Base-by-base conservation (phyloP, 1,140 invertebrate genomes). In the Zophobas atratus region DNA sequence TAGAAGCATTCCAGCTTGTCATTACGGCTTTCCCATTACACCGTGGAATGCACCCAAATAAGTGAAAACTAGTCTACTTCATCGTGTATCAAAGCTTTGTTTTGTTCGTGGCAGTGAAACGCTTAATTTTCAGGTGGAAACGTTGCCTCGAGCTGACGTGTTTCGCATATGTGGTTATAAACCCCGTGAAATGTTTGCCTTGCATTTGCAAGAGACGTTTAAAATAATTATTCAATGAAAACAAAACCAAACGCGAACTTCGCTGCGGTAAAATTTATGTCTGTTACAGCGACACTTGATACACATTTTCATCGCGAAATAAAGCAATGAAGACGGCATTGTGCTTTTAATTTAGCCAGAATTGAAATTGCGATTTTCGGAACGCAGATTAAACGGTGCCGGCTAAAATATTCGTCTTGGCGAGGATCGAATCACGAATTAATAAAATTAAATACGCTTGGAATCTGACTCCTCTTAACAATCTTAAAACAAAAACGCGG, bases 121-220 rank as follows among this genome's bases (percentile, higher is more conserved):
- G 20, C 4, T 57, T 57, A 67, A 67, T 67, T 67, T 67, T 67
- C 60, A 67, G 60, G 60, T 67, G 43, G 38, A 43, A 32, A 67
- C 39, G 5, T 6, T 32, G 60, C 60, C 39, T n/a, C 0, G 6
- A 33, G 38, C 60, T 8, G 60, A 67, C 60, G 33, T 67, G 38
- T 67, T 67, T 43, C 56, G 56, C 43, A 39, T 67, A 39, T 43
- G 60, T 67, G n/a, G 38, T 67, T 67, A 43, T 43, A 43, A 60
- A 60, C 33, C 36, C n/a, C 60, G 20, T 8, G 39, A 67, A 67
- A 36, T 67, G 60, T 67, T 67, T 67, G 60, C 43, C 43, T 67
- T 67, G 39, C 60, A 67, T 67, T 60, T 67, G 60, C 60, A 67
- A 6, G 60, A 67, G 60, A 67, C 60, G 39, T 67, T 67, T 67